These are phyloP conservation scores for Brachyptera risi DNA, from an alignment of 2,888 invertebrate genomes.

Conservation along the genomic window DNA sequence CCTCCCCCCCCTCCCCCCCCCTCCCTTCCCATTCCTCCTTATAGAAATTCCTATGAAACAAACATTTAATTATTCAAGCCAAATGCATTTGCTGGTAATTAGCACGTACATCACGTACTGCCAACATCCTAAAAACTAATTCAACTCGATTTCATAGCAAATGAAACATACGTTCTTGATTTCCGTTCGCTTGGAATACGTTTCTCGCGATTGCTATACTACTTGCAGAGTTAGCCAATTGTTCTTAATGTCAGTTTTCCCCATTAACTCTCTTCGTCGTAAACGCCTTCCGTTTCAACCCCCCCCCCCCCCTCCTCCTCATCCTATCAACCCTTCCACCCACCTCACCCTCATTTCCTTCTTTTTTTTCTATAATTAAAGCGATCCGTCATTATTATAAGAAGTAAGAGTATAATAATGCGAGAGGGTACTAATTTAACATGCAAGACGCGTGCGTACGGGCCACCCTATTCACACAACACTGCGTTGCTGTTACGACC, in stretches of 20 bases:
- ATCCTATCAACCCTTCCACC: background rate
- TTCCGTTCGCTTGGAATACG: background rate
- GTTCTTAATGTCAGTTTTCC: conserved; percentile 24
- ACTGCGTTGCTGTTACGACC: no score
- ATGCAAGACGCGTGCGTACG: no score
- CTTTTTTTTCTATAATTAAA: conserved; percentile 24
- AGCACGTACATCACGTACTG: background rate
- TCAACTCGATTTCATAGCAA: background rate
- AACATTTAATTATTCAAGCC: no score
- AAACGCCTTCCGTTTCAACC: conserved; percentile 16
- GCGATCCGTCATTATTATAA: conserved; percentile 31
- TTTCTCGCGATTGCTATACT: background rate
- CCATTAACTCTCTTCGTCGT: conserved; percentile 25
- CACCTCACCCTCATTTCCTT: background rate
- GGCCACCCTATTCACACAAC: no score
- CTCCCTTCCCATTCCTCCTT: no score
- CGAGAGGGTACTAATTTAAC: no score
- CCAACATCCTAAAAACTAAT: background rate
- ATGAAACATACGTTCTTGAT: conserved; percentile 3
- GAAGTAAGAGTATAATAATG: no score
- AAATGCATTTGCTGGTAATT: no score
- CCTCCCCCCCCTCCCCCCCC: no score
- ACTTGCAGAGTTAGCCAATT: conserved; percentile 25
- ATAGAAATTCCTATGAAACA: no score
- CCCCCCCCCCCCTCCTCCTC: background rate